A percentile compares a stretch with the other conserved stretches of the same genome.
These are phyloP conservation scores for Parnassius orleans DNA, from an alignment of 2,888 invertebrate genomes.

Conservation along the genomic window DNA sequence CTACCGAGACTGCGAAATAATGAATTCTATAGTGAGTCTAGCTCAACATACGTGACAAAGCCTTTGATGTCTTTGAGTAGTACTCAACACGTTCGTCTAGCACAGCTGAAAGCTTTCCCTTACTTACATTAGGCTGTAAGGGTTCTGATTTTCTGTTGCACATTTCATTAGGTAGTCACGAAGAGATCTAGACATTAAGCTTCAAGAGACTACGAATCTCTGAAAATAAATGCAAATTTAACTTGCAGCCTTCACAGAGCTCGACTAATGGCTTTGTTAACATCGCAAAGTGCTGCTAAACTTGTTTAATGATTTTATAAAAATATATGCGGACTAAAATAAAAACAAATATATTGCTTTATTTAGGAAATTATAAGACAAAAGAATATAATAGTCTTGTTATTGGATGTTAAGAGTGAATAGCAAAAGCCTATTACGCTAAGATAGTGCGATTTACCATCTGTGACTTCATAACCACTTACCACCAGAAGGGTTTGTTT, in stretches of 20 bases:
- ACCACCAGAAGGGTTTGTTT: no score
- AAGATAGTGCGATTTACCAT: no score
- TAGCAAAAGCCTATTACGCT: no score
- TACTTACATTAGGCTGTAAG: constrained; percentile 23
- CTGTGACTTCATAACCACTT: no score
- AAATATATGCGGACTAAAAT: no score
- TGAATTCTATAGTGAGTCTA: constrained; percentile 20
- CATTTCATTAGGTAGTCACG: constrained; percentile 19
- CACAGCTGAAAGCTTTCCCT: constrained; percentile 20
- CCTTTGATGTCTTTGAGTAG: constrained; percentile 28
- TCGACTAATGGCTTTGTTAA: no score
- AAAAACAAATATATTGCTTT: no score
- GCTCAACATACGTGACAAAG: constrained; percentile 19
- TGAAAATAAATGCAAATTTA: constrained; percentile 19
- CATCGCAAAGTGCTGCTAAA: no score
- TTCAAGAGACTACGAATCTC: constrained; percentile 16
- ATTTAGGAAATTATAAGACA: no score
- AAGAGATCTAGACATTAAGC: constrained; percentile 18
- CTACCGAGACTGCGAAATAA: constrained; percentile 5
- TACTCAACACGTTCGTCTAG: constrained; percentile 25
- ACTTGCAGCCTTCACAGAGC: constrained; percentile 9
- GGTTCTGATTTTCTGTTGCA: constrained; percentile 22
- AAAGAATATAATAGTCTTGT: no score
- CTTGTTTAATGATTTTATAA: no score
- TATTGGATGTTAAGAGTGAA: no score